A percentile compares a stretch with the other conserved stretches of the same genome.
Conservation (phyloP, 2,113 vertebrate genomes). For the Lanius collurio region DNA sequence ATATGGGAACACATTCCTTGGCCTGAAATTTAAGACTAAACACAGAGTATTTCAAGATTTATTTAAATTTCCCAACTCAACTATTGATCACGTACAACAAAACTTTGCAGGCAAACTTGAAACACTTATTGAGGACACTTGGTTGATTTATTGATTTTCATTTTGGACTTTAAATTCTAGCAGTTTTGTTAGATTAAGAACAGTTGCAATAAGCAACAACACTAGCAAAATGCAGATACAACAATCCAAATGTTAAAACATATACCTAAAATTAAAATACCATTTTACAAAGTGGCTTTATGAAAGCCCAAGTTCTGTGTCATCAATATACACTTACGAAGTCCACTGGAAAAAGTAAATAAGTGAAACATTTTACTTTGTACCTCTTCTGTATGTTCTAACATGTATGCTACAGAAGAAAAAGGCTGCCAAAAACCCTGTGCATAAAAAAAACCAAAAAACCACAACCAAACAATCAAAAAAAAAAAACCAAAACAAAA, state of each 20-base stretch:
- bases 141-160: background rate
- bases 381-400: background rate
- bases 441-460: no score
- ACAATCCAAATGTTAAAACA: background rate
- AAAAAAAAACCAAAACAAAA: background rate
- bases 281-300: background rate
- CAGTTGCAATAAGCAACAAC: background rate
- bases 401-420: background rate
- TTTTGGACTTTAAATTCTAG: background rate
- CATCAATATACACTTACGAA: background rate
- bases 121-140: background rate
- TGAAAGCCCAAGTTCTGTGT: background rate
- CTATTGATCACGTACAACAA: accelerated
- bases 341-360: background rate
- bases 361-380: background rate
- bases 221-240: background rate
- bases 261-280: background rate
- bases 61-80: background rate
- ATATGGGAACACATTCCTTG: background rate
- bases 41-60: background rate
- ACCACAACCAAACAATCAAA: background rate
- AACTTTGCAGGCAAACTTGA: background rate
- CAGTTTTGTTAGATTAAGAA: background rate
- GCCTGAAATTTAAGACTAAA: background rate
- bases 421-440: background rate